phyloP scores from a whole-genome alignment of 1,140 invertebrate genomes.

The Brachionus sp. region DNA sequence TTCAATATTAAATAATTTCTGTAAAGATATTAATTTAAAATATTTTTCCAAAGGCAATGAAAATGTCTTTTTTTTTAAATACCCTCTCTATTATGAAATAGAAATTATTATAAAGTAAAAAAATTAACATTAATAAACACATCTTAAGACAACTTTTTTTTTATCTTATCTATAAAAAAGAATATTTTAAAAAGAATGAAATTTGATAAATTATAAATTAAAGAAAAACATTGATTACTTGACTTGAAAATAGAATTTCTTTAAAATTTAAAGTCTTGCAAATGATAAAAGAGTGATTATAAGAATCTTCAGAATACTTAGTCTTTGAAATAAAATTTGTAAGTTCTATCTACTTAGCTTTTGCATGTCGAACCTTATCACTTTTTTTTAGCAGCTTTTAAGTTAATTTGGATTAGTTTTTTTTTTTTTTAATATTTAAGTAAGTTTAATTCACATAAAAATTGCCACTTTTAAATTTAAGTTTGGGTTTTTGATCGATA shows the following conservation, averaged over 20 bases:
- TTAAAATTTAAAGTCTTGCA: background rate
- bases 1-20: too few species aligned
- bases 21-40: background rate
- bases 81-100: background rate
- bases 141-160: background rate
- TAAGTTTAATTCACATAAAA: background rate
- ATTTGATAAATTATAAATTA: background rate
- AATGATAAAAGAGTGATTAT: background rate
- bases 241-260: background rate
- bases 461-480: background rate
- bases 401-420: slow-evolving; percentile 34
- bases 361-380: background rate
- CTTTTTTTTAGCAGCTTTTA: background rate
- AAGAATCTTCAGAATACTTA: background rate
- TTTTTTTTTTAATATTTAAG: background rate
- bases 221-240: background rate
- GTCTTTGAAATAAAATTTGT: background rate
- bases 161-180: background rate
- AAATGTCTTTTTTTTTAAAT: background rate
- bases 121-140: background rate
- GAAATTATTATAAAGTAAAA: background rate
- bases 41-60: background rate
- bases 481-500: background rate
- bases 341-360: background rate
- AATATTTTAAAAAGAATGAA: background rate